These are phyloP conservation scores for Rhipidura dahli DNA, from an alignment of 2,113 vertebrate species.

Conservation along the genomic window DNA sequence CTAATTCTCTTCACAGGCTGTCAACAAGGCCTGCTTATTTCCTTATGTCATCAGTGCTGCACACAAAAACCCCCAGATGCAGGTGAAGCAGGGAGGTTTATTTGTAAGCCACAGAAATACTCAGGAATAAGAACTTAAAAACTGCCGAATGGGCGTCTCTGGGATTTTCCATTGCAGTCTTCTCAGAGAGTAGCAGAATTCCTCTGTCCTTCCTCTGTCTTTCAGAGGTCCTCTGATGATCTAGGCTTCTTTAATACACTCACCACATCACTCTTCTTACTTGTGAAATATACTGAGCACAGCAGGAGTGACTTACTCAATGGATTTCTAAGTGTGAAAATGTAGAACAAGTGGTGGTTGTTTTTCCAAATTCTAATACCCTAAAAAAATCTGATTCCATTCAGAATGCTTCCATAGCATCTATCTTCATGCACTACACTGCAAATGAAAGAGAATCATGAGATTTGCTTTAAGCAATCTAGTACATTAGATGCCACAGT, in stretches of 20 bases:
- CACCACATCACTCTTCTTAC: fast-evolving
- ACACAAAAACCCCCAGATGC: neutral
- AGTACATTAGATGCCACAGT: neutral
- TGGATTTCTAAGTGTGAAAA: neutral
- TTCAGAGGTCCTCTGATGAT: neutral
- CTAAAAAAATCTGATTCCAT: neutral
- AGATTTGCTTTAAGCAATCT: neutral
- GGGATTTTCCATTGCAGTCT: neutral
- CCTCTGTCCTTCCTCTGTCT: neutral
- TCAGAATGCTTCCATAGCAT: neutral
- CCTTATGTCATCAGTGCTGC: neutral
- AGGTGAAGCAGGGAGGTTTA: neutral
- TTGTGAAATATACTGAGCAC: neutral
- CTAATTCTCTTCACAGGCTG: neutral
- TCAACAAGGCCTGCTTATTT: neutral
- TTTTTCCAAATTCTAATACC: neutral
- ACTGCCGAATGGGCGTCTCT: neutral
- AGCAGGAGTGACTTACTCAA: neutral
- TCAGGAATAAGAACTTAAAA: neutral
- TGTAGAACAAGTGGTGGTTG: neutral
- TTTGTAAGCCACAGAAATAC: neutral
- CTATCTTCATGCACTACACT: neutral
- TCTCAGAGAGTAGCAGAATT: neutral
- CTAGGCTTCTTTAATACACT: neutral
- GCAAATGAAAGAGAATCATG: neutral